phyloP scores from a whole-genome alignment of 2,888 invertebrate genomes.

The Parnassius glacialis region DNA sequence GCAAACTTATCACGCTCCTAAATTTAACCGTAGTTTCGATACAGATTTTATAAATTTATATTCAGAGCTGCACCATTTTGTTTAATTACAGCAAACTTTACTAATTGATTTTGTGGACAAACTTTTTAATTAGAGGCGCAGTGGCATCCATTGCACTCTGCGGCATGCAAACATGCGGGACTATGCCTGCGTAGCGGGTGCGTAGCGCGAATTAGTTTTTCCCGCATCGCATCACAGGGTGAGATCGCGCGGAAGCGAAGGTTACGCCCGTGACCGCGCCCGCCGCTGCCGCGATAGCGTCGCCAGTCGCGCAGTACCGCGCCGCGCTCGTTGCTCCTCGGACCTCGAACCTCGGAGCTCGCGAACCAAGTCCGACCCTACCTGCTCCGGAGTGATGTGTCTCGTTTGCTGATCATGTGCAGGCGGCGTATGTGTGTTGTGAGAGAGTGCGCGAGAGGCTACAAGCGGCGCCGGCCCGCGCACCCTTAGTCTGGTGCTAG shows the following conservation, averaged over 20 bases:
- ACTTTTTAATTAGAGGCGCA: not conserved
- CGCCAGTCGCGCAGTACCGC: conserved; percentile 64
- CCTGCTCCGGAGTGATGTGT: conserved; percentile 58
- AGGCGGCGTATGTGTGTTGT: conserved; percentile 62
- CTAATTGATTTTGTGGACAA: not conserved
- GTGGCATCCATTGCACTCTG: not conserved
- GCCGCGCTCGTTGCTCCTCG: conserved; percentile 69
- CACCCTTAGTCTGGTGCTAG: conserved; percentile 58
- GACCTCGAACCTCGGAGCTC: conserved; percentile 51
- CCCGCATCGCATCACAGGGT: conserved; percentile 59
- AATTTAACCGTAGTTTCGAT: conserved; percentile 2
- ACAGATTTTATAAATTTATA: not conserved
- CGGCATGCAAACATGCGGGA: conserved; percentile 1
- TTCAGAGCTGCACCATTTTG: not conserved
- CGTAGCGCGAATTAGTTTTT: conserved; percentile 44
- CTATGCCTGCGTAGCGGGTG: conserved; percentile 24
- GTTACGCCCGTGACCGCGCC: conserved; percentile 78
- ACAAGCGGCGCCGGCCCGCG: conserved; percentile 56
- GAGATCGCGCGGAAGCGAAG: conserved; percentile 71
- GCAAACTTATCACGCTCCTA: conserved; percentile 53
- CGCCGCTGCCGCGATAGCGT: conserved; percentile 56
- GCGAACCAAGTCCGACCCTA: conserved; percentile 34
- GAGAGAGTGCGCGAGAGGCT: conserved; percentile 62
- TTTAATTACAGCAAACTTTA: not conserved
- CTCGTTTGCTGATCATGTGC: conserved; percentile 63